These are phyloP conservation scores for Pachypanchax playfairii DNA, from an alignment of 2,113 vertebrate genomes.

Conservation along the genomic window DNA sequence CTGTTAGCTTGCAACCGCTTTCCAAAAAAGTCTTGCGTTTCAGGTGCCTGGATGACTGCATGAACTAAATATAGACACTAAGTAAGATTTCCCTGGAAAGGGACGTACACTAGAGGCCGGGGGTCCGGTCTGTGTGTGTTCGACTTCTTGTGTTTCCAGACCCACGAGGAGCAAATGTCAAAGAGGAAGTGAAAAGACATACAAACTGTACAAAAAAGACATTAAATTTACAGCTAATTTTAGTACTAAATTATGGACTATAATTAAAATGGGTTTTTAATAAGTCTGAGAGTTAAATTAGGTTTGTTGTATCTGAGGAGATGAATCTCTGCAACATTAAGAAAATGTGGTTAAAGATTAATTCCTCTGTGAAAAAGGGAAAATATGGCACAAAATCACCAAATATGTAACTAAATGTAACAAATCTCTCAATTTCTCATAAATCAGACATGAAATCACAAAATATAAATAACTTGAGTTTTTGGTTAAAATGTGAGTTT, in stretches of 20 bases:
- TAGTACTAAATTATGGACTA: not conserved
- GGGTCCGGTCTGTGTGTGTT: slow-evolving; percentile 3
- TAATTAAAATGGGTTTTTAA: not conserved
- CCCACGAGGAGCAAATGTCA: slow-evolving; percentile 12
- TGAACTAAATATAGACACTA: slow-evolving; percentile 68
- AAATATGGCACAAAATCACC: no score
- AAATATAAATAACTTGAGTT: no score
- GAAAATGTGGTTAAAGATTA: no score
- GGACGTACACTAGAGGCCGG: slow-evolving; percentile 44
- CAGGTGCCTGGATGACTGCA: slow-evolving; percentile 57
- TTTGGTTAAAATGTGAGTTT: slow-evolving; percentile 34
- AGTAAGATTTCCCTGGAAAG: slow-evolving; percentile 66
- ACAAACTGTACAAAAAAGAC: not conserved
- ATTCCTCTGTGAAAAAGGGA: no score
- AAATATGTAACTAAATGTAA: no score
- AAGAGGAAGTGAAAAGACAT: slow-evolving; percentile 1
- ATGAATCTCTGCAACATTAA: no score
- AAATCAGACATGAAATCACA: no score
- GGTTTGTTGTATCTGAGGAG: not conserved
- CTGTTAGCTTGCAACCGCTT: slow-evolving; percentile 53
- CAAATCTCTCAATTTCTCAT: no score
- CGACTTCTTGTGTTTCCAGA: slow-evolving; percentile 5
- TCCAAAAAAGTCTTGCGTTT: slow-evolving; percentile 62
- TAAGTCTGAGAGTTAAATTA: not conserved
- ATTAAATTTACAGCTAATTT: not conserved